Evolutionary conservation across 2,797 vertebrate species (phyloP).

Genomic region (Sebastes kiyomatsui): DNA sequence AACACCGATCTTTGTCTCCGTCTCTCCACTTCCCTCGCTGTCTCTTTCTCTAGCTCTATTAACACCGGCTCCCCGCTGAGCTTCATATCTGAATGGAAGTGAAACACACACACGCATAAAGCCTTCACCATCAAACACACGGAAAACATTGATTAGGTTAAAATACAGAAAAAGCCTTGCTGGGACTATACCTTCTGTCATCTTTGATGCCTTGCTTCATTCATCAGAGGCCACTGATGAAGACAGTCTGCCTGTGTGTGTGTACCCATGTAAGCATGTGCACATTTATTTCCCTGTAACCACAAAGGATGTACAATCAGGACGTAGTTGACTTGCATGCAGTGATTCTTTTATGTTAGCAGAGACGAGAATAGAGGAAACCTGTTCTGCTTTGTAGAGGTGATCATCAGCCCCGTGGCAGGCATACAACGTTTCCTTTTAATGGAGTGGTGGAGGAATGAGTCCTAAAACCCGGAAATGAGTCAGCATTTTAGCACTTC

Average conservation of each 20-base stretch:
- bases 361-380: slow-evolving; percentile 21
- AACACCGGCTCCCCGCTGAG: slow-evolving; percentile 44
- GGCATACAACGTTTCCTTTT: too few species aligned
- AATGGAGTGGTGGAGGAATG: too few species aligned
- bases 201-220: slow-evolving; percentile 52
- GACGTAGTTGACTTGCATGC: slow-evolving; percentile 14
- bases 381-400: slow-evolving; percentile 14
- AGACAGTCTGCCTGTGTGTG: background rate
- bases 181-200: slow-evolving; percentile 31
- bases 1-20: slow-evolving; percentile 48
- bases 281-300: slow-evolving; percentile 3
- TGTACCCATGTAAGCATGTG: background rate
- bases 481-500: too few species aligned
- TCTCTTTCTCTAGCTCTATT: slow-evolving; percentile 50
- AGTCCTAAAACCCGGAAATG: too few species aligned
- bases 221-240: slow-evolving; percentile 51
- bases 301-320: slow-evolving; percentile 23
- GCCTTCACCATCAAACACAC: slow-evolving; percentile 46
- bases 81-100: slow-evolving; percentile 33
- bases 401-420: slow-evolving; percentile 11
- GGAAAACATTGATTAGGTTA: slow-evolving; percentile 62
- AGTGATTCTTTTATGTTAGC: slow-evolving; percentile 34
- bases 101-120: background rate
- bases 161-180: slow-evolving; percentile 32
- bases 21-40: slow-evolving; percentile 10